A percentile compares a stretch with the other conserved stretches of the same genome.
These are phyloP conservation scores for Fabriciana adippe DNA, from an alignment of 2,888 invertebrate genomes.

Conservation along the genomic window DNA sequence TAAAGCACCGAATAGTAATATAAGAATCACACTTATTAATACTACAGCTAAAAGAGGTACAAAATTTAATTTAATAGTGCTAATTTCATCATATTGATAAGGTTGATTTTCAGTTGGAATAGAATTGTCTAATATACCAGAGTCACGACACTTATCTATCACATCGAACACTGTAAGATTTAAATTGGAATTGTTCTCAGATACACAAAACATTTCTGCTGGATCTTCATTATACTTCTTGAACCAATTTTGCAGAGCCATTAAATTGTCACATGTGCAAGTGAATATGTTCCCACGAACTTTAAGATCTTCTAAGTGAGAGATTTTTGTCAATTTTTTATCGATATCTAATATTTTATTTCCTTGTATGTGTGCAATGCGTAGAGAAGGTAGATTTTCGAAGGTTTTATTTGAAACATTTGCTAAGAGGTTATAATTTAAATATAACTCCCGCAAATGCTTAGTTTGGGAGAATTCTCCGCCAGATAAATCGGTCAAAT, in stretches of 20 bases:
- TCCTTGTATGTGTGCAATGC: constrained; percentile 87
- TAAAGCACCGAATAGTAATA: constrained; percentile 87
- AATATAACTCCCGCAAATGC: constrained; percentile 88
- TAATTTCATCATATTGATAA: constrained; percentile 85
- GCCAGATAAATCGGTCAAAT: constrained; percentile 86
- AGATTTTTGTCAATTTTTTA: constrained; percentile 83
- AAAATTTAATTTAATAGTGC: constrained; percentile 85
- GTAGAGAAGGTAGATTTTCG: constrained; percentile 85
- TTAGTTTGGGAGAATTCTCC: constrained; percentile 90
- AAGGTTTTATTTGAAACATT: constrained; percentile 89
- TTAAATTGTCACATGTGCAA: constrained; percentile 88
- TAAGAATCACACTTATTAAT: constrained; percentile 86
- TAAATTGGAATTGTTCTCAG: constrained; percentile 71
- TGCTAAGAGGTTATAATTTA: constrained; percentile 89
- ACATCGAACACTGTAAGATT: constrained; percentile 76
- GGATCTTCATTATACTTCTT: constrained; percentile 84
- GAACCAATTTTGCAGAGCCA: constrained; percentile 86
- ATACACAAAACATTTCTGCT: constrained; percentile 85
- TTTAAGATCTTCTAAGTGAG: constrained; percentile 84
- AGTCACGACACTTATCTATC: constrained; percentile 76
- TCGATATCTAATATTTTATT: constrained; percentile 88
- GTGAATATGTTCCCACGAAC: constrained; percentile 90
- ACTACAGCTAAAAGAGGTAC: constrained; percentile 89
- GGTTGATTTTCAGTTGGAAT: constrained; percentile 81
- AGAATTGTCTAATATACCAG: constrained; percentile 78